Percentiles rank a stretch among this genome's conserved stretches.
Conservation (phyloP, 2,888 invertebrate species). For the Tetragonula carbonaria region DNA sequence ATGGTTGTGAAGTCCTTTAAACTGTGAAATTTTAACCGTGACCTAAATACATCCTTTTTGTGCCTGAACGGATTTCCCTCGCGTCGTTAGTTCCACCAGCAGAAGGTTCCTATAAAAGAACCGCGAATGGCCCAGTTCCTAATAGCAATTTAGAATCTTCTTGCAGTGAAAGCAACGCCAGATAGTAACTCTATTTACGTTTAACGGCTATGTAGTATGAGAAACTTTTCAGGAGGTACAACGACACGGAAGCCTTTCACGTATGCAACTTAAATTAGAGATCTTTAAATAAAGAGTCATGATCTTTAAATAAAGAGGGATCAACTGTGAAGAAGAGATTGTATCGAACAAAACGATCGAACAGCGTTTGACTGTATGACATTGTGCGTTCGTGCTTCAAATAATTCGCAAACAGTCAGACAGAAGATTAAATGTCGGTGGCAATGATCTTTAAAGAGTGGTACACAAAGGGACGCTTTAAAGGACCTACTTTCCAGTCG, state of each 20-base stretch:
- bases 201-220: neutral
- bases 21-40: neutral
- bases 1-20: neutral
- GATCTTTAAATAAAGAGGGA: neutral
- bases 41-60: neutral
- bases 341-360: neutral
- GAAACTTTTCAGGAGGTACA: neutral
- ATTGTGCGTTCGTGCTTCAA: conserved; percentile 6
- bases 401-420: conserved; percentile 45
- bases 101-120: neutral
- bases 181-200: neutral
- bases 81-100: neutral
- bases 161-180: too few relatives aligned
- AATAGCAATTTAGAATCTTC: conserved; percentile 3
- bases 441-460: conserved; percentile 50
- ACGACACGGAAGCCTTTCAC: neutral
- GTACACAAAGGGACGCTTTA: conserved; percentile 61
- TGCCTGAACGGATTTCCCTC: neutral
- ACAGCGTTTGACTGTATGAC: neutral
- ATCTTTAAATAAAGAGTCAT: neutral
- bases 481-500: conserved; percentile 68
- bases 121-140: neutral
- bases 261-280: too few relatives aligned
- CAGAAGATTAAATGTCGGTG: conserved; percentile 49
- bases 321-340: neutral